Evolutionary conservation across 2,888 invertebrate genomes (phyloP), one percentile per base, ranked within the genome.

Genomic region (Drosophila pseudotakahashii): DNA sequence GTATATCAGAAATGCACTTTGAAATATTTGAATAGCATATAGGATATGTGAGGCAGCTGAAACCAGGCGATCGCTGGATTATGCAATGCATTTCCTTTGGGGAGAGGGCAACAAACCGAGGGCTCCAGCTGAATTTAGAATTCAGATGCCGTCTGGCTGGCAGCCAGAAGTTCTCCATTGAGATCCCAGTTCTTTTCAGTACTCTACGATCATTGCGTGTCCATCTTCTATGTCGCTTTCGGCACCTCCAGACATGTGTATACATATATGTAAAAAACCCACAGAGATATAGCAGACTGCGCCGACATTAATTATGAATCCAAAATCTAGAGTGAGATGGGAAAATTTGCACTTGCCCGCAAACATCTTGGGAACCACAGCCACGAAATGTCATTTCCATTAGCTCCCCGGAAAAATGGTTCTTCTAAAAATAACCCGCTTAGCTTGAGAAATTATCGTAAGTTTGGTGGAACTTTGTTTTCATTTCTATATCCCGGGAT

Each of bases 331-430:
- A 72, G 66, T 52, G 83, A 69, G 67, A 47, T 76, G 45, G 52
- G 54, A 73, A 76, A 79, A 54, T 70, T 79, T 64, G 74, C 86
- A 88, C 86, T 77, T 71, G 64, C 59, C 73, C 53, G 50, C 48
- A 66, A 45, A 62, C 52, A 53, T 55, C 62, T 77, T 64, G 47
- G 32, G 60, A 68, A 69, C 84, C 84, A 88, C 79, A 68, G 67
- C 84, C 84, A 88, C 79, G 78, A 74, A 78, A 61, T 84, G 88
- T 89, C 88, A 76, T 78, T 78, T 85, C 84, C 89, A 85, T 85
- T 87, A 89, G 84, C 76, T 42, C 53, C 53, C 70, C 81, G 73
- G 73, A 81, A 70, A 53, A 53, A 37, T 26, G 30, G 11, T 39
- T 30, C 39, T 37, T 39, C 42, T 75, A 81, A 68, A 73, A 78